phyloP scores from a whole-genome alignment of 2,797 vertebrate genomes.

The Typhlichthys subterraneus region DNA sequence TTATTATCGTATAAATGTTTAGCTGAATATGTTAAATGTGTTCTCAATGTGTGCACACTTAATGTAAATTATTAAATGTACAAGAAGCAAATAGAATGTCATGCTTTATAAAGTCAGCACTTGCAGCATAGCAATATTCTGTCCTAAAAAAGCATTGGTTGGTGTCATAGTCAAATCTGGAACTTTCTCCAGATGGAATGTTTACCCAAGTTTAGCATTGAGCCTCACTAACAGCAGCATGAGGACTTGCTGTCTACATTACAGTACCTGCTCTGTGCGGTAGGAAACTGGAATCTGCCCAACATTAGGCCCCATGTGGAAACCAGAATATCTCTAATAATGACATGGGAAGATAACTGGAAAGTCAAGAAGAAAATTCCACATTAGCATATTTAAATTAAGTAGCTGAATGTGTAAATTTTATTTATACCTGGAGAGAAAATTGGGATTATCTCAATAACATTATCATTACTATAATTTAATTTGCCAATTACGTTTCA shows the following conservation, averaged over 20 bases:
- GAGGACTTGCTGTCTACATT: slow-evolving; percentile 48
- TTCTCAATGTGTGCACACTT: too few relatives aligned
- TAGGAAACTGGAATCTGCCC: slow-evolving; percentile 53
- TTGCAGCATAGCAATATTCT: slow-evolving; percentile 48
- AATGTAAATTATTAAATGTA: too few relatives aligned
- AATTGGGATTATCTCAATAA: too few relatives aligned
- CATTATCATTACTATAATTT: too few relatives aligned
- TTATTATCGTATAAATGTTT: too few relatives aligned
- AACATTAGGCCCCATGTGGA: slow-evolving; percentile 43
- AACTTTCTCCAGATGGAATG: slow-evolving; percentile 67
- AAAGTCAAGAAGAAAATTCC: slow-evolving; percentile 38
- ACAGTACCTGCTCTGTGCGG: slow-evolving; percentile 42
- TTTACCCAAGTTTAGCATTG: slow-evolving; percentile 67
- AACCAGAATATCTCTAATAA: slow-evolving; percentile 60
- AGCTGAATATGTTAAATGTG: too few relatives aligned
- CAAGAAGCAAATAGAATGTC: too few relatives aligned
- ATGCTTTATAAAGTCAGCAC: slow-evolving; percentile 27
- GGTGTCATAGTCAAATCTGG: slow-evolving; percentile 66
- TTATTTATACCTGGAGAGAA: too few relatives aligned
- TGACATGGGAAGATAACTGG: slow-evolving; percentile 28
- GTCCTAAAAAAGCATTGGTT: slow-evolving; percentile 34
- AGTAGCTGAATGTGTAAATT: too few relatives aligned
- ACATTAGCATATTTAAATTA: slow-evolving; percentile 32
- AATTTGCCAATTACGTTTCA: too few relatives aligned
- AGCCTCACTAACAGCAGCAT: slow-evolving; percentile 55